Base-by-base conservation (phyloP, 2,113 vertebrate species). In the Vireo altiloquus region DNA sequence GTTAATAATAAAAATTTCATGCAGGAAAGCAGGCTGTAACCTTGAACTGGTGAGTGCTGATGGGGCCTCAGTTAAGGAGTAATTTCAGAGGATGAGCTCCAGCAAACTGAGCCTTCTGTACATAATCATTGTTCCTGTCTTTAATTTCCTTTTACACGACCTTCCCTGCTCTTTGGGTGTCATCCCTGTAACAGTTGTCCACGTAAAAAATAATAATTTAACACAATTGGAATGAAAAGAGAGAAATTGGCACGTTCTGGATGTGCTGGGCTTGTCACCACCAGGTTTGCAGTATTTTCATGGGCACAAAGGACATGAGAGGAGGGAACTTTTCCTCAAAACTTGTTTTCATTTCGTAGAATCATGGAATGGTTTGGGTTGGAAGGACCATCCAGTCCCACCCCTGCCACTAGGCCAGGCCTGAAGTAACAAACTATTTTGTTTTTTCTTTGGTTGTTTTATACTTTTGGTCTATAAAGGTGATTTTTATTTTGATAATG, bases 131-230 rank as follows among this genome's bases (percentile, higher is more conserved):
- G 21, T 57, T 85, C 59, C 54, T 93, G 69, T 46, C 39, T 93
- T 93, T 92, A 80, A 90, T 94, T 95, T 95, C 88, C 66, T 10
- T 87, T 78, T 82, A 44, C 70, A n/a, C 23, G 47, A 94, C 93
- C 81, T 78, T 4, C 63, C 15, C 1, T 56, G 90, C 13, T 56
- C 5, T 56, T 54, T 40, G 63, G 37, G 25, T 59, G 46, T 21
- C 50, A 71, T 33, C 30, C 14, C 2, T 50, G 3, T 5, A 33
- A 16, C 8, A 15, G 30, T n/a, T 85, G 65, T 35, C 61, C 37
- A 1, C 5, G 22, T 14, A 7, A n/a, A 46, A 76, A 49, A 21
- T 15, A 31, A 75, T n/a, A 13, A 69, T 90, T 57, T n/a, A 65
- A 20, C 63, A 23, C 17, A 13, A 53, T 39, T 71, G 44, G 30